Base-by-base conservation (phyloP, 2,888 invertebrate species). In the Apamea crenata region DNA sequence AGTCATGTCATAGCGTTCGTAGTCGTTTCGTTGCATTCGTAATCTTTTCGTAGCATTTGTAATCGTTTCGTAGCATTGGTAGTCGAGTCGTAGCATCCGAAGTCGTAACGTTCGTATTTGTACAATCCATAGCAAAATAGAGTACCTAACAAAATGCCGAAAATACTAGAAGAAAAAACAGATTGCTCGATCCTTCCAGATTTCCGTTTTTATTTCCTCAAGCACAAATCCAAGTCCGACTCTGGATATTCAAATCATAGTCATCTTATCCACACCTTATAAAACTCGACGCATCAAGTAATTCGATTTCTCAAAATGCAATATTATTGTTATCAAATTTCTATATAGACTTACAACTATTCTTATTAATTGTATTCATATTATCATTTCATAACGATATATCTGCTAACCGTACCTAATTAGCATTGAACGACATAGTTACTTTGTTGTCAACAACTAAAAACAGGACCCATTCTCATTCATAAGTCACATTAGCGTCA, bases 401-500 rank as follows among this genome's bases (percentile, higher is more conserved):
- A 44, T 59, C 18, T 59, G 32, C 16, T 44, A 44, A 59, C 56
- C 21, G 10, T 67, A 67, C 77, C 7, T 44, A 40, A 44, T 71
- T 16, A 47, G 16, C 25, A 71, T 66, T 59, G 21, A 66, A 18
- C 8, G 32, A 14, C 32, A 78, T 50, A 47, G 63, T 29, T 44
- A 69, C 6, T 50, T 72, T 16, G 25, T 56, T 44, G 21, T 61
- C 68, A 65, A 77, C 44, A 56, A 36, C 47, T 59, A 63, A 56
- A 85, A 85, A 66, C 65, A 63, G 76, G 50, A 68, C 53, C 14
- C 36, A 70, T 72, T 79, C 16, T 77, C 50, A 56, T 81, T 74
- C 68, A 84, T 80, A 81, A 82, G 82, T 77, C 78, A 82, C 65
- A 85, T 73, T 70, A 84, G 44, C 79, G 81, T 78, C 82, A 90